Base-by-base conservation (phyloP, 2,113 vertebrate species). In the Callopanchax toddi region DNA sequence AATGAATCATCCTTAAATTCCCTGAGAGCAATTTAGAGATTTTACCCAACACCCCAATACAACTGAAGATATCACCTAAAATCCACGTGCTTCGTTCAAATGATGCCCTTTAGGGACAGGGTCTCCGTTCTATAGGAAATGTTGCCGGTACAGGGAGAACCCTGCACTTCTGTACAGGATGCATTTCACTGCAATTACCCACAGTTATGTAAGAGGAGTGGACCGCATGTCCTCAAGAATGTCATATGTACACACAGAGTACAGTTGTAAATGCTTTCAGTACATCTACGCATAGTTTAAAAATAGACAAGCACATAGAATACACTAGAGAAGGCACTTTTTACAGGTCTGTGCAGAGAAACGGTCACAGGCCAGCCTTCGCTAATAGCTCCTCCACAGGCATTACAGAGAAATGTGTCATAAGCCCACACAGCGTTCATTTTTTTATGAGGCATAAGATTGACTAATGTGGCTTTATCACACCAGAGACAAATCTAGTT, bases 311-410 rank as follows among this genome's bases (percentile, higher is more conserved):
- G 34, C 34, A 44, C 23, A 22, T 8, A 1, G 18, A n/a, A 43
- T 57, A 37, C 51, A 12, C 54, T 26, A 49, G 49, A 60, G 18
- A 52, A 15, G 40, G 45, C 48, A 56, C 45, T 60, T 66, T 72
- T 73, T 60, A 57, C 74, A 75, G 69, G 74, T 75, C 81, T 71
- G 71, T 71, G 65, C 32, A 59, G 81, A 84, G 82, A 51, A 76
- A 68, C 76, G 70, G 62, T 72, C 57, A 55, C 83, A 39, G n/a
- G n/a, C n/a, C n/a, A n/a, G n/a, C n/a, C n/a, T n/a, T n/a, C n/a
- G n/a, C n/a, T 52, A 63, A 53, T 63, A 60, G 49, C 26, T 58
- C 61, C 50, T 52, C 17, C 44, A 45, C 55, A 60, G 60, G 79
- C 79, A 79, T 18, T 37, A 9, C 20, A 17, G 58, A 64, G 52